phyloP scores from a whole-genome alignment of 2,113 vertebrate genomes.

The Cyprinodon variegatus region DNA sequence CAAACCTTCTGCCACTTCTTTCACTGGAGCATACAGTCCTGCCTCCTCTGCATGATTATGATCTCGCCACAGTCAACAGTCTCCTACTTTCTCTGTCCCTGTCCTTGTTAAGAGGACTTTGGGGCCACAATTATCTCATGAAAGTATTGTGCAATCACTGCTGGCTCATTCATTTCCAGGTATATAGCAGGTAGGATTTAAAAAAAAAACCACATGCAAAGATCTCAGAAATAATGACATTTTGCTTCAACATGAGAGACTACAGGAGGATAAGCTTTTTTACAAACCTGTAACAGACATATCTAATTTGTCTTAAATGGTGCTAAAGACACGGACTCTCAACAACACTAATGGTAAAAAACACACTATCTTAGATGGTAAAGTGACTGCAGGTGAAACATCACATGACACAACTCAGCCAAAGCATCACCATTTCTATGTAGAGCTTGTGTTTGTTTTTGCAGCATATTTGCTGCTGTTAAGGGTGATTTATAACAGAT shows the following conservation, averaged over 20 bases:
- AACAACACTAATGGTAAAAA: neutral
- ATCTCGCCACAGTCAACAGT: constrained; percentile 43
- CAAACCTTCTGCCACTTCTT: constrained; percentile 59
- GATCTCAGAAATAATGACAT: constrained; percentile 19
- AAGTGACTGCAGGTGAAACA: neutral
- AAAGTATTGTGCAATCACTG: constrained; percentile 24
- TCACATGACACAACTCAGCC: too few species aligned
- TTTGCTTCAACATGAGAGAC: neutral
- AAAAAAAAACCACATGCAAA: constrained; percentile 14
- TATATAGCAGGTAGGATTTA: constrained; percentile 23
- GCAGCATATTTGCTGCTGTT: too few species aligned
- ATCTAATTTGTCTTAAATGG: neutral
- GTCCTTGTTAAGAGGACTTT: constrained; percentile 36
- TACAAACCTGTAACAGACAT: neutral
- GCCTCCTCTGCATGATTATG: constrained; percentile 39
- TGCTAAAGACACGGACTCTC: neutral
- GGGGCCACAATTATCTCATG: constrained; percentile 36
- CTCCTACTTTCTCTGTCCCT: constrained; percentile 9
- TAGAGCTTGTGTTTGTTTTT: too few species aligned
- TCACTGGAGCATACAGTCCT: constrained; percentile 27
- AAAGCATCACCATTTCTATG: too few species aligned
- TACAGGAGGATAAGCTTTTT: neutral
- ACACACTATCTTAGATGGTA: neutral
- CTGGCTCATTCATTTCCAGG: constrained; percentile 21
- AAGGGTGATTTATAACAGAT: too few species aligned